A percentile compares a stretch with the other conserved stretches of the same genome.
These are phyloP conservation scores for Tricholauxania praeusta DNA, from an alignment of 2,888 invertebrate genomes.

Conservation along the genomic window DNA sequence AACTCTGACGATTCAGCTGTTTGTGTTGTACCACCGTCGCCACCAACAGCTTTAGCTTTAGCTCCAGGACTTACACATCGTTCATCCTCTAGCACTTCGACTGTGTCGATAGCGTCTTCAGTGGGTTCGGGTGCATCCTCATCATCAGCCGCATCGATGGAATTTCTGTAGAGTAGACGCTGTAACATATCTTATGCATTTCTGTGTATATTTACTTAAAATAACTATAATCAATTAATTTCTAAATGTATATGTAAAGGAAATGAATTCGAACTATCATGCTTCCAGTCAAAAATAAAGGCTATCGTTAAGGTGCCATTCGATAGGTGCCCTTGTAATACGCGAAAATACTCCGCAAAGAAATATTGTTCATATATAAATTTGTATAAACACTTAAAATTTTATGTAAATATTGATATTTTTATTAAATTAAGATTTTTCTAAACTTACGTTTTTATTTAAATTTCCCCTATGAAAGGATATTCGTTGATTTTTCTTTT, in stretches of 20 bases:
- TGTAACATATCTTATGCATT: slow-evolving; percentile 2
- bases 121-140: slow-evolving; percentile 18
- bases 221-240: neutral
- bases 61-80: slow-evolving; percentile 46
- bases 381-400: slow-evolving; percentile 4
- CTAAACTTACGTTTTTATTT: slow-evolving; percentile 25
- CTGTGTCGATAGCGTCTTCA: slow-evolving; percentile 44
- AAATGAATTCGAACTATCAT: no score
- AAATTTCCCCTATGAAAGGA: slow-evolving; percentile 9
- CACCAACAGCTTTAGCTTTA: slow-evolving; percentile 47
- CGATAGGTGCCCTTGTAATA: no score
- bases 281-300: no score
- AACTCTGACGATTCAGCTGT: slow-evolving; percentile 59
- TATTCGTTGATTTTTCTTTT: neutral
- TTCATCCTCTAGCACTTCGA: slow-evolving; percentile 50
- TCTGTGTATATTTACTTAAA: slow-evolving; percentile 4
- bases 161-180: slow-evolving; percentile 42
- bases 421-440: slow-evolving; percentile 8
- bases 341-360: neutral
- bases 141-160: slow-evolving; percentile 44
- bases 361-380: neutral
- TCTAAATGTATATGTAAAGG: neutral
- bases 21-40: slow-evolving; percentile 51
- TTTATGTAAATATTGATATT: slow-evolving; percentile 30
- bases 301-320: no score